Percentiles rank a stretch among this genome's conserved stretches.
Evolutionary conservation across 2,113 vertebrate genomes (phyloP).

Genomic region (Hystrix cristata): DNA sequence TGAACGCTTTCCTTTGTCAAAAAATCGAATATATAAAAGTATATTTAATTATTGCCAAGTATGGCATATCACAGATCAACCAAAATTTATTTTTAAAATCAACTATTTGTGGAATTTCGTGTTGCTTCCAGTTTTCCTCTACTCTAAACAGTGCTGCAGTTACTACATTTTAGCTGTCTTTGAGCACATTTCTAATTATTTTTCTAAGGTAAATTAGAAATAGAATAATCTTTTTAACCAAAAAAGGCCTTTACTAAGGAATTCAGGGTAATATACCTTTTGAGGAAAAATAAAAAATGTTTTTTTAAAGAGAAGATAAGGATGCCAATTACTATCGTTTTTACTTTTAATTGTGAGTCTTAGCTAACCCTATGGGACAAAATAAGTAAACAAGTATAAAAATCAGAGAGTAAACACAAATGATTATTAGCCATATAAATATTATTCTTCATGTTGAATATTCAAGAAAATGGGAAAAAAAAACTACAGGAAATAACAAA

Average conservation of each 20-base stretch:
- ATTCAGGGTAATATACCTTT: background rate
- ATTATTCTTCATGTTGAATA: background rate
- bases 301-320: background rate
- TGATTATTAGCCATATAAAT: background rate
- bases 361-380: background rate
- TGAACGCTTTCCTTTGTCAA: background rate
- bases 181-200: background rate
- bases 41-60: background rate
- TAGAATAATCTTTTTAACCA: background rate
- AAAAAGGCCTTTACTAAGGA: background rate
- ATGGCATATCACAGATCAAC: background rate
- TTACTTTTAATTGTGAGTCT: background rate
- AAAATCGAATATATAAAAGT: background rate
- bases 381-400: background rate
- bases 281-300: background rate
- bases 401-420: background rate
- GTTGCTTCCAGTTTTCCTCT: background rate
- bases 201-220: background rate
- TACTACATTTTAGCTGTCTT: background rate
- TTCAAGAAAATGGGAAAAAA: background rate
- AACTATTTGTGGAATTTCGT: background rate
- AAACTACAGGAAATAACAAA: background rate
- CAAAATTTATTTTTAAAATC: constrained; percentile 16
- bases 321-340: background rate
- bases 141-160: background rate